Conservation (phyloP, 2,888 invertebrate species). For the Phengaris arion region DNA sequence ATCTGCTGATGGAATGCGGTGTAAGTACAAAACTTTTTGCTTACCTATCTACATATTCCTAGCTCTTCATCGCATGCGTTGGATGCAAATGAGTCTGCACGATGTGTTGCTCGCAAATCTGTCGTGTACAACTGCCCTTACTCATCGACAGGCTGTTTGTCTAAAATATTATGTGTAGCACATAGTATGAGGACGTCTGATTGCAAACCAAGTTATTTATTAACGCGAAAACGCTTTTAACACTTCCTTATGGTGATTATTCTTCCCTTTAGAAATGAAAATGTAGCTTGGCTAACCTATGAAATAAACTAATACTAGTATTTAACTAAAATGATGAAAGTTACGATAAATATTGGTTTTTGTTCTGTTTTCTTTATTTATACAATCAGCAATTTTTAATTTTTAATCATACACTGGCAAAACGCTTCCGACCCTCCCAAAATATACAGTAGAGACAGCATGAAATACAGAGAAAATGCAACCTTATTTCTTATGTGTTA, state of each 20-base stretch:
- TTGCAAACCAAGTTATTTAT: background rate
- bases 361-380: background rate
- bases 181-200: constrained; percentile 10
- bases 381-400: background rate
- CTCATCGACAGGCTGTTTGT: constrained; percentile 50
- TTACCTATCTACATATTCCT: constrained; percentile 29
- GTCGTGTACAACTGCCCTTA: constrained; percentile 51
- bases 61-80: constrained; percentile 46
- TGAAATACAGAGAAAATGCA: background rate
- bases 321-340: no score
- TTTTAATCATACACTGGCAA: constrained; percentile 9
- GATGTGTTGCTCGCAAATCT: constrained; percentile 63
- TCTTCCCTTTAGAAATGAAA: no score
- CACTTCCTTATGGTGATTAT: no score
- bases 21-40: no score
- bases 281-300: no score
- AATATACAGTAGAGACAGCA: background rate
- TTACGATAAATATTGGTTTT: background rate
- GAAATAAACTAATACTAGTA: no score
- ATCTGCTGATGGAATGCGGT: no score
- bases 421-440: constrained; percentile 15
- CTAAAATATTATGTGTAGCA: constrained; percentile 38
- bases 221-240: background rate
- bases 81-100: constrained; percentile 65
- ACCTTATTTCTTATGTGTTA: background rate